Conservation (phyloP, 35 echinoderm and acorn worm genomes). For the Lytechinus variegatus region DNA sequence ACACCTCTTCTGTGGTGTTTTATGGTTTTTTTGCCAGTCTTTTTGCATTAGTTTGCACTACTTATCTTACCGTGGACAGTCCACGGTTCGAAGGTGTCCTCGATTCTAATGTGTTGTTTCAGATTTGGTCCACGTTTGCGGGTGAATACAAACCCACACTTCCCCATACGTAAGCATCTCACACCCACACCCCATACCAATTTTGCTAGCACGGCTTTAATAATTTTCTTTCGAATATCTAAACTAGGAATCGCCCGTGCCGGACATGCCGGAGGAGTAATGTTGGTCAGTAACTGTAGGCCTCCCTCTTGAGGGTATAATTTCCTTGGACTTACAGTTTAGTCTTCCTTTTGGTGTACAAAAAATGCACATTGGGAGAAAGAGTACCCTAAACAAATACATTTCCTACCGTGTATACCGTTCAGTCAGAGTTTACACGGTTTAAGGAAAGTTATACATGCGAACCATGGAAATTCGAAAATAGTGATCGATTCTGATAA, state of each 20-base stretch:
- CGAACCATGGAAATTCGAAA: neutral
- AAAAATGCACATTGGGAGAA: neutral
- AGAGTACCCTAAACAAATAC: conserved; percentile 13
- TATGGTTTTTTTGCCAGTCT: too few species aligned
- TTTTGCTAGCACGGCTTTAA: neutral
- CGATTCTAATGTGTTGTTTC: too few species aligned
- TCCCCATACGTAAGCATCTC: too few species aligned
- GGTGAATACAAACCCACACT: too few species aligned
- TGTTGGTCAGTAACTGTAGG: neutral
- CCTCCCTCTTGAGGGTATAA: neutral
- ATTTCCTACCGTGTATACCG: neutral
- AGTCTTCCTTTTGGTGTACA: neutral
- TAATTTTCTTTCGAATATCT: neutral
- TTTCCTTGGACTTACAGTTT: neutral
- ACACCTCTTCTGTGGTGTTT: too few species aligned
- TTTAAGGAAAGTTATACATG: neutral
- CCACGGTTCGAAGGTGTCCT: too few species aligned
- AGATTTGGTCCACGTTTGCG: too few species aligned
- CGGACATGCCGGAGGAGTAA: neutral
- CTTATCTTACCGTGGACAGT: too few species aligned
- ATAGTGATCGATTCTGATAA: too few species aligned
- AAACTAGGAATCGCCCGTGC: neutral
- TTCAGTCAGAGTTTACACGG: neutral
- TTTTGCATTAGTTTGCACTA: too few species aligned
- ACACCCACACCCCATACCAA: neutral